Conservation (phyloP, 2,888 invertebrate genomes). For the Zhuqinia jingwanae region DNA sequence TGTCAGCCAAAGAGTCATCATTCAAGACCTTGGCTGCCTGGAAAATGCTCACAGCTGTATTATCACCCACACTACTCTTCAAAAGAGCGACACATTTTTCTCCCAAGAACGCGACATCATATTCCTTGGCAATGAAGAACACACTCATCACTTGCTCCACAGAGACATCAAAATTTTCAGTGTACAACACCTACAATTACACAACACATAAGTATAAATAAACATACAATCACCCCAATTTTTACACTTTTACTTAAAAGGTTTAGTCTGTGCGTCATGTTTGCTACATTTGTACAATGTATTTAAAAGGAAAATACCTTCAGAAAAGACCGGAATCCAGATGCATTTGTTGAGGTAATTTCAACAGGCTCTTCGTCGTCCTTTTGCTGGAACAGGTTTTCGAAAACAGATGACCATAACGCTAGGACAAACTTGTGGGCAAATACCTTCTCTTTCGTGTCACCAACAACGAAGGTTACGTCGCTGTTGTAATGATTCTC, state of each 20-base stretch:
- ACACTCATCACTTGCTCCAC: slow-evolving; percentile 76
- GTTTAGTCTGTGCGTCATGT: no score
- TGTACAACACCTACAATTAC: slow-evolving; percentile 74
- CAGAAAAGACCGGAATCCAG: slow-evolving; percentile 74
- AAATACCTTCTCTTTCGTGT: slow-evolving; percentile 69
- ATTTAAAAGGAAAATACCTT: slow-evolving; percentile 56
- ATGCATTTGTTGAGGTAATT: slow-evolving; percentile 65
- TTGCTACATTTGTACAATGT: no score
- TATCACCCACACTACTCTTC: slow-evolving; percentile 76
- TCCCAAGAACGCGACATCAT: slow-evolving; percentile 73
- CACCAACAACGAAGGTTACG: slow-evolving; percentile 71
- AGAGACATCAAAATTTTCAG: slow-evolving; percentile 75
- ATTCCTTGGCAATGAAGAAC: slow-evolving; percentile 74
- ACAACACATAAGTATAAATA: no score
- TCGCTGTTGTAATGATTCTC: slow-evolving; percentile 74
- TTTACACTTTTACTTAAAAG: no score
- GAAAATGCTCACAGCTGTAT: slow-evolving; percentile 74
- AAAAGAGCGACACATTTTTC: slow-evolving; percentile 73
- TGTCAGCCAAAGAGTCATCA: slow-evolving; percentile 73
- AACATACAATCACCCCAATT: no score
- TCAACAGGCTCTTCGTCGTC: slow-evolving; percentile 72
- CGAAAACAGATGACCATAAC: slow-evolving; percentile 72
- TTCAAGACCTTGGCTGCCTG: slow-evolving; percentile 75
- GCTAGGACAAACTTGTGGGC: slow-evolving; percentile 73
- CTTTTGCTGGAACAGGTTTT: slow-evolving; percentile 67